A percentile compares a stretch with the other conserved stretches of the same genome.
Conservation (phyloP, 2,888 invertebrate species). For the Calliopum simillimum region DNA sequence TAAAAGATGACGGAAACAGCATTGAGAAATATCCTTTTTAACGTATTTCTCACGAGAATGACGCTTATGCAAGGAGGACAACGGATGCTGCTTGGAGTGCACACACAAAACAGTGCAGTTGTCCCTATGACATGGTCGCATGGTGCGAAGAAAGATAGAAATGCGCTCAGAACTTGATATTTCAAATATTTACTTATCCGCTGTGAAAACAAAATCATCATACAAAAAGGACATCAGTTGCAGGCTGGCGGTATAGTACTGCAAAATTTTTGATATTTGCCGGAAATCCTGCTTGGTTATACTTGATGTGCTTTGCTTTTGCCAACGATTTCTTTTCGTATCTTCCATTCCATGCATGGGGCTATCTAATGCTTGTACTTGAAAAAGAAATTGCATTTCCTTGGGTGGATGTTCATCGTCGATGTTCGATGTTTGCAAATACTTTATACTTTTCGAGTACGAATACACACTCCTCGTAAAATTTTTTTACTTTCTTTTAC, state of each 20-base stretch:
- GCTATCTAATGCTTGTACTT: neutral
- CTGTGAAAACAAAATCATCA: neutral
- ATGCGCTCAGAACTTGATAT: neutral
- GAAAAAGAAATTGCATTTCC: neutral
- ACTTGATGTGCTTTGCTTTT: conserved; percentile 15
- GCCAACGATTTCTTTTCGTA: neutral
- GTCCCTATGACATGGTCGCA: too few relatives aligned
- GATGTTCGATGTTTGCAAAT: too few relatives aligned
- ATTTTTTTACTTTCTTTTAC: neutral
- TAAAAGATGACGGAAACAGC: too few relatives aligned
- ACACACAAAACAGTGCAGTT: too few relatives aligned
- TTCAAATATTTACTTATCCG: neutral
- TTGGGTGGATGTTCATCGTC: too few relatives aligned
- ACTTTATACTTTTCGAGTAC: too few relatives aligned
- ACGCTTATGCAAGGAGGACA: too few relatives aligned
- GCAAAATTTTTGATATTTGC: conserved; percentile 1
- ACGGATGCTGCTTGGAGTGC: too few relatives aligned
- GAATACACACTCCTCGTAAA: neutral
- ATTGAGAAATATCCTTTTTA: too few relatives aligned
- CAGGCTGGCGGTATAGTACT: neutral
- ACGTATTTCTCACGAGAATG: too few relatives aligned
- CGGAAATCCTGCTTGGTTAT: conserved; percentile 1
- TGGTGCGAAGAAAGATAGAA: too few relatives aligned
- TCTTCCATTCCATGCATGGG: neutral
- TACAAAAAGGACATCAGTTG: neutral